Percentiles rank a stretch among this genome's conserved stretches.
Evolutionary conservation across 2,888 invertebrate genomes (phyloP).

Genomic region (Electrophaes corylata): DNA sequence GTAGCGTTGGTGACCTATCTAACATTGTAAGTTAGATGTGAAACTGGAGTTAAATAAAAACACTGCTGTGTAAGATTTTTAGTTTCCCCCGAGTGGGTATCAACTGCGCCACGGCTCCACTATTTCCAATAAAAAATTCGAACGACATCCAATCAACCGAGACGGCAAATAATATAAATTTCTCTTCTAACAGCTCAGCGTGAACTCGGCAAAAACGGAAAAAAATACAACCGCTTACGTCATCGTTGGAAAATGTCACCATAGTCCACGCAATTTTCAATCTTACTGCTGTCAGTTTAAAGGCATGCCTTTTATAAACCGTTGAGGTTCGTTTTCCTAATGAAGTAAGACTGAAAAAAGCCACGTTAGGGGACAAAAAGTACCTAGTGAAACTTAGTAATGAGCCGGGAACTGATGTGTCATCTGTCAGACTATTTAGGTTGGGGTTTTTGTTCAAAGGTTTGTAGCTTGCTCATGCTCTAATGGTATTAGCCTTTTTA

Average conservation of each 20-base stretch:
- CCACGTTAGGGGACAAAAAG: slow-evolving; percentile 33
- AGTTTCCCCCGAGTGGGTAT: slow-evolving; percentile 23
- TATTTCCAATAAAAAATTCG: slow-evolving; percentile 26
- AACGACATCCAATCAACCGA: slow-evolving; percentile 37
- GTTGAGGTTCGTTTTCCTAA: slow-evolving; percentile 33
- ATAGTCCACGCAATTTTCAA: slow-evolving; percentile 14
- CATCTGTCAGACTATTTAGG: slow-evolving; percentile 33
- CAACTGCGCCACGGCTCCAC: slow-evolving; percentile 12
- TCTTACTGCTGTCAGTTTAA: slow-evolving; percentile 20
- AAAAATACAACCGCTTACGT: slow-evolving; percentile 30
- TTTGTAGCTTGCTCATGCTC: slow-evolving; percentile 14
- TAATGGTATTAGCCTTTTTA: slow-evolving; percentile 33
- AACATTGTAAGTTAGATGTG: background rate
- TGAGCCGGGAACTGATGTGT: slow-evolving; percentile 36
- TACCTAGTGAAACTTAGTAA: slow-evolving; percentile 39
- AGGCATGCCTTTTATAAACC: slow-evolving; percentile 15
- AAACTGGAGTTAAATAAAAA: background rate
- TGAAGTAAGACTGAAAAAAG: slow-evolving; percentile 40
- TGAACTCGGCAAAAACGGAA: slow-evolving; percentile 26
- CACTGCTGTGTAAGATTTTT: background rate
- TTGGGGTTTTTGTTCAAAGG: slow-evolving; percentile 26
- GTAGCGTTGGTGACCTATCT: background rate
- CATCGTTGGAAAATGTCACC: slow-evolving; percentile 25
- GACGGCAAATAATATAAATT: slow-evolving; percentile 39
- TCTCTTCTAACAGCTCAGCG: slow-evolving; percentile 23